phyloP scores from a whole-genome alignment of 2,888 invertebrate species.

The Saturnia japonica region DNA sequence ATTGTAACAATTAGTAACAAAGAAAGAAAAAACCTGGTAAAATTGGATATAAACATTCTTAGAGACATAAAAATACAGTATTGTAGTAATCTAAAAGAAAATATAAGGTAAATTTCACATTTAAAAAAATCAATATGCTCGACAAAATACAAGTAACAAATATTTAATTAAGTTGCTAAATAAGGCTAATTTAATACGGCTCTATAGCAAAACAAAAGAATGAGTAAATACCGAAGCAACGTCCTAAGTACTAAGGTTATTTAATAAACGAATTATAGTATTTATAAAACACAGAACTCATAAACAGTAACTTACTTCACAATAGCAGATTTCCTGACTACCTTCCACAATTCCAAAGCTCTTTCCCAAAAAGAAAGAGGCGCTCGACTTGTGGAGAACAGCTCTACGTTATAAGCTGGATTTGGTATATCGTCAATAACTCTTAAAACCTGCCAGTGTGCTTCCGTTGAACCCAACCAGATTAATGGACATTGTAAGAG shows the following conservation, averaged over 20 bases:
- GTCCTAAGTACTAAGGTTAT: background rate
- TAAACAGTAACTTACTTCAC: slow-evolving; percentile 40
- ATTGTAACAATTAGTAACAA: too few species aligned
- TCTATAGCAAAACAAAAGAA: background rate
- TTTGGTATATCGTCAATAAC: slow-evolving; percentile 58
- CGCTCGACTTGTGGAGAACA: slow-evolving; percentile 43
- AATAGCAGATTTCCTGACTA: slow-evolving; percentile 41
- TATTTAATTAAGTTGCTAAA: background rate
- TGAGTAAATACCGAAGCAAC: background rate
- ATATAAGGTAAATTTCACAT: background rate
- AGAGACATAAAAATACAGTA: too few species aligned
- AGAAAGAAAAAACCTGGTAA: too few species aligned
- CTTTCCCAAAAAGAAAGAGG: slow-evolving; percentile 54
- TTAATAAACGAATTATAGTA: background rate
- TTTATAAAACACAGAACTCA: background rate
- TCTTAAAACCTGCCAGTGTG: slow-evolving; percentile 54
- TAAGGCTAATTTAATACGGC: background rate
- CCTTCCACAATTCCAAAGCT: slow-evolving; percentile 40
- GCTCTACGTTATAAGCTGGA: slow-evolving; percentile 56
- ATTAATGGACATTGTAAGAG: slow-evolving; percentile 59
- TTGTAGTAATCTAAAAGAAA: too few species aligned
- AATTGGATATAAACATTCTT: too few species aligned
- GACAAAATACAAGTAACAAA: background rate
- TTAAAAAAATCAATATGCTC: background rate
- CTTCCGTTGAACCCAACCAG: slow-evolving; percentile 59